Conservation (phyloP, 2,113 vertebrate species). For the Protobothrops flavoviridis region DNA sequence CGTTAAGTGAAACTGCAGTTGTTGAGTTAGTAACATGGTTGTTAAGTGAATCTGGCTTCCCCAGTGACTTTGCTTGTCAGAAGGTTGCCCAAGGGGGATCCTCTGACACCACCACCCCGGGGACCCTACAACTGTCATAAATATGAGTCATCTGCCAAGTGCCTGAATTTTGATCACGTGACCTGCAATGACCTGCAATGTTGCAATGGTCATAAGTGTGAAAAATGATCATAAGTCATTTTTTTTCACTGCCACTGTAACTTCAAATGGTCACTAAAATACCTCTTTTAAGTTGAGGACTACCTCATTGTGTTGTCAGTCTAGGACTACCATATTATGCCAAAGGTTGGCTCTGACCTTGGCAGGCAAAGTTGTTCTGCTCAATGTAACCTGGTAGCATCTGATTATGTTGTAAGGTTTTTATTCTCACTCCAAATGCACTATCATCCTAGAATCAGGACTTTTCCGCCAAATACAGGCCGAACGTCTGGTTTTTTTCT, state of each 20-base stretch:
- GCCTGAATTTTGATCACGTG: not conserved
- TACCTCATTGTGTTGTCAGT: not conserved
- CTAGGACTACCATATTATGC: not conserved
- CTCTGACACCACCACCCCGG: too few relatives aligned
- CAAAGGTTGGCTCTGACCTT: not conserved
- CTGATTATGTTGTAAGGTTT: not conserved
- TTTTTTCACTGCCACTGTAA: not conserved
- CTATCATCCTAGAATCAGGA: slow-evolving; percentile 39
- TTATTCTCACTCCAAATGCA: not conserved
- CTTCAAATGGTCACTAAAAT: not conserved
- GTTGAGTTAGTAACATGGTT: not conserved
- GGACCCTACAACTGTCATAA: not conserved
- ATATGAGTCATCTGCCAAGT: not conserved
- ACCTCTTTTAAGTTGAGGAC: not conserved
- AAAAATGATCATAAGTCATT: not conserved
- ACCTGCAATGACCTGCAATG: not conserved
- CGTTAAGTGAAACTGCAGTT: not conserved
- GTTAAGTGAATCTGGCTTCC: not conserved
- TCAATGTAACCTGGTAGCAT: not conserved
- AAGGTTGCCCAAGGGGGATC: not conserved
- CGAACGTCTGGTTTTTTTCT: slow-evolving; percentile 24
- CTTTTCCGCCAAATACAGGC: slow-evolving; percentile 37
- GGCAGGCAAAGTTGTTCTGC: not conserved
- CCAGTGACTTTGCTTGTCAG: not conserved
- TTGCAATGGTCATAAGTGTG: not conserved